These are phyloP conservation scores for Peromyscus maniculatus DNA, from an alignment of 2,113 vertebrate species.

Conservation along the genomic window DNA sequence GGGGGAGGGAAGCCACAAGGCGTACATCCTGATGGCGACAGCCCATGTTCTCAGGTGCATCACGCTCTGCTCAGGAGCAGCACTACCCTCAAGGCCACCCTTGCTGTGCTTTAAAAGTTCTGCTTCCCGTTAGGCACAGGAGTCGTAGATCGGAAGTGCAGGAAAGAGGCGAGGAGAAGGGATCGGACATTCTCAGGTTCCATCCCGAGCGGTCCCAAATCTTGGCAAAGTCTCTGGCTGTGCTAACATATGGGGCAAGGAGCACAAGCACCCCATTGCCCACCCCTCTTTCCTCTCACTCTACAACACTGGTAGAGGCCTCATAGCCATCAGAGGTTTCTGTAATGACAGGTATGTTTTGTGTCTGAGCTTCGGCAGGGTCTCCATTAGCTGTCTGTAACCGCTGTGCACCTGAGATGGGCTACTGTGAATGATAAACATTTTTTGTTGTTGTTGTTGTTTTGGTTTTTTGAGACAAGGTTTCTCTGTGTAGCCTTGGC, in stretches of 20 bases:
- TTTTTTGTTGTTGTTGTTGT: background rate
- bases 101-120: background rate
- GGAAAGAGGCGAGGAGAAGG: background rate
- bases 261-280: background rate
- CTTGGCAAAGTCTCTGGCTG: background rate
- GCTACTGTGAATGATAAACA: background rate
- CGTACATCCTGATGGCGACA: background rate
- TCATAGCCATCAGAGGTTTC: background rate
- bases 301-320: fast-evolving
- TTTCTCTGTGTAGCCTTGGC: too few species aligned
- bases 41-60: background rate
- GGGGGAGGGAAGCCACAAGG: background rate
- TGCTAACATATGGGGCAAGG: fast-evolving
- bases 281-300: background rate
- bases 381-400: background rate
- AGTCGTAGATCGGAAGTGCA: background rate
- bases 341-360: background rate
- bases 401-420: background rate
- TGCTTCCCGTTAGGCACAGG: background rate
- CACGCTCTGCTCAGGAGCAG: background rate
- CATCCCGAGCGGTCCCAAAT: background rate
- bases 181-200: background rate
- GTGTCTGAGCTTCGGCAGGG: background rate
- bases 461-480: too few species aligned
- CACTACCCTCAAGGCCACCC: background rate